Evolutionary conservation across 2,113 vertebrate genomes (phyloP).

Genomic region (Cryptoleucopteryx plumbea): DNA sequence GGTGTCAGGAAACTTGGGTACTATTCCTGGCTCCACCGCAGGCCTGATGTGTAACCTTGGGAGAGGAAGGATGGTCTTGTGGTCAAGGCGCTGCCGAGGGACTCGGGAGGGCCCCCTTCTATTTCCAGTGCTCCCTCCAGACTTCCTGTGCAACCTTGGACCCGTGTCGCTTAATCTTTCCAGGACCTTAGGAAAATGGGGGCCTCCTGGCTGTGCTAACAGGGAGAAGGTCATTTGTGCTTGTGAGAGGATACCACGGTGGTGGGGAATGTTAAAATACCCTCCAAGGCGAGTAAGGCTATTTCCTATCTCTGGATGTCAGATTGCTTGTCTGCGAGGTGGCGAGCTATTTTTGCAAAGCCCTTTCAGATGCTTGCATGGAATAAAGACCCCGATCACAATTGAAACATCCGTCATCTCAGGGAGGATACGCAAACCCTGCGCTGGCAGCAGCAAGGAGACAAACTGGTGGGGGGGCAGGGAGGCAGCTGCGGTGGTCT

Average conservation of each 20-base stretch:
- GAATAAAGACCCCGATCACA: slow-evolving; percentile 26
- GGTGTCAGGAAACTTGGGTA: slow-evolving; percentile 34
- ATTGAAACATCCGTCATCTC: slow-evolving; percentile 46
- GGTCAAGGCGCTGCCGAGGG: neutral
- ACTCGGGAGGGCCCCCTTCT: slow-evolving; percentile 31
- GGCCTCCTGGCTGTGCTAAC: slow-evolving; percentile 6
- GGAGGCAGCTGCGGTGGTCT: neutral
- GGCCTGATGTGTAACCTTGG: slow-evolving; percentile 1
- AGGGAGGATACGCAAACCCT: neutral
- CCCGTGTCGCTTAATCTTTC: slow-evolving; percentile 55
- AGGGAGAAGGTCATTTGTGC: slow-evolving; percentile 23
- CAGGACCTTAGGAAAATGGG: slow-evolving; percentile 29
- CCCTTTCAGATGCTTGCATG: neutral
- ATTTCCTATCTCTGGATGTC: slow-evolving; percentile 19
- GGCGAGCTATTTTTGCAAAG: slow-evolving; percentile 27
- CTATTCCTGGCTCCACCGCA: slow-evolving; percentile 53
- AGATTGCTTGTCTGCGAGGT: neutral
- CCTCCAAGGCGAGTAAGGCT: neutral
- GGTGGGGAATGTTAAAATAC: neutral
- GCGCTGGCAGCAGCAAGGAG: neutral
- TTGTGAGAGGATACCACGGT: neutral
- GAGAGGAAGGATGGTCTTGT: slow-evolving; percentile 59
- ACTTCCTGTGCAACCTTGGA: slow-evolving; percentile 63
- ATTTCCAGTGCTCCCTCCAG: slow-evolving; percentile 56
- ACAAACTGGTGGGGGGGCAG: neutral